A percentile compares a stretch with the other conserved stretches of the same genome.
phyloP scores from a whole-genome alignment of 2,797 vertebrate species.

The Acanthornis magna region DNA sequence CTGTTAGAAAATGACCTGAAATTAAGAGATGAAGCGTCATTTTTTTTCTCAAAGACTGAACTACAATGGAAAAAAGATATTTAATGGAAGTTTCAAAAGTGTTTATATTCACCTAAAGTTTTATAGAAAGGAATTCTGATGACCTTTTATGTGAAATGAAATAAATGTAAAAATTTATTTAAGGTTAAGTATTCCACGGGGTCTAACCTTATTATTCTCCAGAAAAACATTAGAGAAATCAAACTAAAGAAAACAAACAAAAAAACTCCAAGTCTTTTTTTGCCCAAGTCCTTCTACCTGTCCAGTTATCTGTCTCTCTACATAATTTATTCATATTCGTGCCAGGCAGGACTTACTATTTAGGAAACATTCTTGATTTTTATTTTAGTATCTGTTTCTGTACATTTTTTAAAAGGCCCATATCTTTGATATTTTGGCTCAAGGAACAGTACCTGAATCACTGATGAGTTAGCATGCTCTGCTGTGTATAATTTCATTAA shows the following conservation, averaged over 20 bases:
- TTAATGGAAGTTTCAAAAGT: not conserved
- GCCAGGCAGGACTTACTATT: not conserved
- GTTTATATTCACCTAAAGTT: not conserved
- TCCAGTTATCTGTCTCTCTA: not conserved
- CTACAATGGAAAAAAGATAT: not conserved
- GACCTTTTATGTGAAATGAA: not conserved
- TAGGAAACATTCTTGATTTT: not conserved
- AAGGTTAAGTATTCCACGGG: not conserved
- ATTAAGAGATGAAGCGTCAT: not conserved
- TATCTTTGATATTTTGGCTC: not conserved
- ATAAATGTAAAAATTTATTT: not conserved
- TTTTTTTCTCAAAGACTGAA: not conserved
- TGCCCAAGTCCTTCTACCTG: not conserved
- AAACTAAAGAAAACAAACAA: not conserved
- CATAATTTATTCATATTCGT: not conserved
- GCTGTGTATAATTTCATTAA: not conserved
- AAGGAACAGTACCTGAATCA: not conserved
- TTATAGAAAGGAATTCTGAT: not conserved
- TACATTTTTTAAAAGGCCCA: not conserved
- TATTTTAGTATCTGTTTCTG: not conserved
- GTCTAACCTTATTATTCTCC: not conserved
- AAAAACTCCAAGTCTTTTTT: rapidly evolving
- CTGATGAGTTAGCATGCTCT: not conserved
- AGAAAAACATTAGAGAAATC: not conserved
- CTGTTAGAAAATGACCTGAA: not conserved